Base-by-base conservation (phyloP, 2,797 vertebrate genomes). In the Platalea minor region DNA sequence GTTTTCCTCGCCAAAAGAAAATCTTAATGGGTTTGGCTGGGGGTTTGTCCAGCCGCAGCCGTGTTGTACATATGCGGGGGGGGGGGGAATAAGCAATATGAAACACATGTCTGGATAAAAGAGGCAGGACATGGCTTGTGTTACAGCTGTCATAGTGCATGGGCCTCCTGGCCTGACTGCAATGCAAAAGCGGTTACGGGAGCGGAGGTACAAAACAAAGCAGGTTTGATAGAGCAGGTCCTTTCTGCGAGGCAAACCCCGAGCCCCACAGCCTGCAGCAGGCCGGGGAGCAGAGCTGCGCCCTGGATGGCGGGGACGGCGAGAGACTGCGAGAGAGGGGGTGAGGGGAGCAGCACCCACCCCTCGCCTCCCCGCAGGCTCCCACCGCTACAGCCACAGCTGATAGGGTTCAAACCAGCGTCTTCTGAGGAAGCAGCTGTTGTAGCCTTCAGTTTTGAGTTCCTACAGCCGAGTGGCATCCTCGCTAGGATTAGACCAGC, bases 21-120 rank as follows among this genome's bases (percentile, higher is more conserved):
- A 90, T 69, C 67, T 76, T 63, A 50, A 65, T 4, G 61, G 51
- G 39, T 93, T 93, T 96, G 96, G 96, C 94, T 93, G 77, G 84
- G 88, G 96, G 37, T 59, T 96, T n/a, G 69, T 91, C 89, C 94
- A 95, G 92, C 84, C 85, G 1, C 46, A 85, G 93, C 84, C 28
- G 2, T 16, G 60, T 35, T 88, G 75, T 78, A 75, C 20, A 13
- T 56, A 17, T 21, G 46, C 3, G 78, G 69, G 77, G 65, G 19
- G 33, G 85, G 79, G 60, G 39, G 73, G 73, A 48, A 45, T 29
- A 75, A 78, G 91, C 25, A 77, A 94, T 19, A 29, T n/a, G 86
- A 96, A 85, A 88, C 68, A 74, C 82, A 76, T 84, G 93, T 95
- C 81, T 87, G 64, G 89, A 67, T 67, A 81, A 87, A 90, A 74